Evolutionary conservation across 2,113 vertebrate species (phyloP).

Genomic region (Collichthys lucidus): DNA sequence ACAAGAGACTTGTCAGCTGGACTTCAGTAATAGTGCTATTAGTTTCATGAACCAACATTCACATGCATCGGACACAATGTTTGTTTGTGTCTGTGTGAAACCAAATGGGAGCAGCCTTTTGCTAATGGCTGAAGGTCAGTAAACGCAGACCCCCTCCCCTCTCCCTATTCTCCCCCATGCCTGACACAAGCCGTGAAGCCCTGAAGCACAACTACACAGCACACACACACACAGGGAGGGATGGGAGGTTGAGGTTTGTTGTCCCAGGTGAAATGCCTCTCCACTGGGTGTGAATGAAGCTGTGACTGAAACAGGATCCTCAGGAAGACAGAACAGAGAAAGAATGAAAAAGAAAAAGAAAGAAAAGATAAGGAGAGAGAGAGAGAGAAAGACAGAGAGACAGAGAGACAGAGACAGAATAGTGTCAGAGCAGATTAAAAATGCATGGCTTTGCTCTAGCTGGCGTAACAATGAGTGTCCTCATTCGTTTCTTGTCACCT

Average conservation of each 20-base stretch:
- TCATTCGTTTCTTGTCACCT: conserved; percentile 76
- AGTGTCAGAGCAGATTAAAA: conserved; percentile 73
- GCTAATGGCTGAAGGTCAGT: conserved; percentile 64
- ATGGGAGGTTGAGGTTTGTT: conserved; percentile 28
- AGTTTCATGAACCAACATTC: conserved; percentile 25
- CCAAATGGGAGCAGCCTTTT: conserved; percentile 16
- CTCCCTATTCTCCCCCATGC: neutral
- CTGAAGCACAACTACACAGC: conserved; percentile 24
- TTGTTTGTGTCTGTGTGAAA: neutral
- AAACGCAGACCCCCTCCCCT: conserved; percentile 10
- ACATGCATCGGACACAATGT: neutral
- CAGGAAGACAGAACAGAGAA: neutral
- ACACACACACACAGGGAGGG: conserved; percentile 10
- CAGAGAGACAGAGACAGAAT: neutral
- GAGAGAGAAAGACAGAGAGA: neutral
- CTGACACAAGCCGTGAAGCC: conserved; percentile 39
- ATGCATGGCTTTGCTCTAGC: conserved; percentile 68
- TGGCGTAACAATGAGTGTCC: conserved; percentile 71
- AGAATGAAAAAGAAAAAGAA: neutral
- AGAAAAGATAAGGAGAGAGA: neutral
- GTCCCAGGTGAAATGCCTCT: conserved; percentile 64
- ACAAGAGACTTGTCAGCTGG: conserved; percentile 39
- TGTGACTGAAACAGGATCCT: conserved; percentile 26
- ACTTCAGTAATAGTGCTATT: conserved; percentile 32
- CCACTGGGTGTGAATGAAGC: conserved; percentile 49